Conservation (phyloP, 1,140 invertebrate genomes). For the Aradophagus sp. region DNA sequence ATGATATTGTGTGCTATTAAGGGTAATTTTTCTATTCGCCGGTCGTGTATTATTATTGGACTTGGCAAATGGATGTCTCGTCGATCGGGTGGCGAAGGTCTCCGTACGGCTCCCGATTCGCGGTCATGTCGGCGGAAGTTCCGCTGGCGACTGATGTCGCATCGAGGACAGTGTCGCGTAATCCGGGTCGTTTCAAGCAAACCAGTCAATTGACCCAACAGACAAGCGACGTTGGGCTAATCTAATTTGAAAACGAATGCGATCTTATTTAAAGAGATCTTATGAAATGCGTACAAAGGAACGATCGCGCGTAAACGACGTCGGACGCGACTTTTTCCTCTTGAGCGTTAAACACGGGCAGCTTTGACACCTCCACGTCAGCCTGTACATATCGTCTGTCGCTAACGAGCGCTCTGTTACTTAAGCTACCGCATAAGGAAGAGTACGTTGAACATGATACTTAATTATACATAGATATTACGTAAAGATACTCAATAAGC, state of each 20-base stretch:
- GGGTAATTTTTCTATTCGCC: too few species aligned
- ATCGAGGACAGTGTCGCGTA: not conserved
- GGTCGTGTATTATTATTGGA: not conserved
- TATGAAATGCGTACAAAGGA: too few species aligned
- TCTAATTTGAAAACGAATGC: too few species aligned
- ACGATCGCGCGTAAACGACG: too few species aligned
- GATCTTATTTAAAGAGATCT: too few species aligned
- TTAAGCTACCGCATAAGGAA: constrained; percentile 44
- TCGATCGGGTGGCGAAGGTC: constrained; percentile 5
- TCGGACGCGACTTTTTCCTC: too few species aligned
- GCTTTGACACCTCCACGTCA: too few species aligned
- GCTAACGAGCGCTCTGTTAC: constrained; percentile 55
- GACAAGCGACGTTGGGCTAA: constrained; percentile 6
- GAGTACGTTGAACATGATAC: constrained; percentile 53
- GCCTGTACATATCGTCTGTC: constrained; percentile 59
- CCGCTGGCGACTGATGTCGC: not conserved
- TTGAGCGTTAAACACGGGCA: too few species aligned
- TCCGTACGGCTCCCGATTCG: not conserved
- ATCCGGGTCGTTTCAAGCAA: not conserved
- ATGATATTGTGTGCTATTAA: too few species aligned
- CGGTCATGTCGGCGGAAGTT: too few species aligned
- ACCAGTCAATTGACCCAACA: constrained; percentile 22
- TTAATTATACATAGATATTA: constrained; percentile 55
- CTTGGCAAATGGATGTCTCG: not conserved
- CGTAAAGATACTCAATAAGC: constrained; percentile 61